Percentiles rank a stretch among this genome's conserved stretches.
Evolutionary conservation across 2,888 invertebrate genomes (phyloP).

Genomic region (Drosophila colorata): DNA sequence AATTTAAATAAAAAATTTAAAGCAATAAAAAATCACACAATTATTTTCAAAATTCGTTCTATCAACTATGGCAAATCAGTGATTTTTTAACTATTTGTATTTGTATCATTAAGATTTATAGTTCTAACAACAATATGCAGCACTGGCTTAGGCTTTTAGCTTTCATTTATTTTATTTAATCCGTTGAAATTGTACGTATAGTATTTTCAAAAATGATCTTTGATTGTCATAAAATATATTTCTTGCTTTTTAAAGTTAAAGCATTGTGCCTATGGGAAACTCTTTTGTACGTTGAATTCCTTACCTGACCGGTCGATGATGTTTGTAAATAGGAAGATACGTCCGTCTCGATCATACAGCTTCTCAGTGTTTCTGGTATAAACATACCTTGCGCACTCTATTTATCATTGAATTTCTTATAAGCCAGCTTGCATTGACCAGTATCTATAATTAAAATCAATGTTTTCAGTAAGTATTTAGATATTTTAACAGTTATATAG

Average conservation of each 20-base stretch:
- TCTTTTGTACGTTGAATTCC: constrained; percentile 18
- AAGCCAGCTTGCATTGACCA: constrained; percentile 25
- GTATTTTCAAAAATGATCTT: neutral
- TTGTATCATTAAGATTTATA: neutral
- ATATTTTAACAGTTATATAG: too few relatives aligned
- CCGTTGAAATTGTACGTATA: neutral
- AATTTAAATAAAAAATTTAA: neutral
- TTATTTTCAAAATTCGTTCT: constrained; percentile 1
- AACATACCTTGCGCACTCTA: constrained; percentile 88
- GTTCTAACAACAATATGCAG: neutral
- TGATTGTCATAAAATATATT: neutral
- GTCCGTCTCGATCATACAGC: constrained; percentile 98
- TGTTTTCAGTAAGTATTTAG: neutral
- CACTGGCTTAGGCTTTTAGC: neutral
- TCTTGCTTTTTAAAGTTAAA: neutral
- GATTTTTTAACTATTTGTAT: neutral
- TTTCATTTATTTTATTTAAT: neutral
- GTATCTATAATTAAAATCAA: constrained; percentile 6
- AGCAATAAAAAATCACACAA: neutral
- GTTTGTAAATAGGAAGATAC: constrained; percentile 97
- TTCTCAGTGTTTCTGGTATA: constrained; percentile 96
- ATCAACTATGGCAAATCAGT: neutral
- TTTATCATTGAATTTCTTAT: constrained; percentile 58
- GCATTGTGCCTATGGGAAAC: neutral
- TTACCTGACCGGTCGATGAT: constrained; percentile 97